Percentiles rank a stretch among this genome's conserved stretches.
These are phyloP conservation scores for Zaprionus gabonicus DNA, from an alignment of 1,140 invertebrate species.

Conservation along the genomic window DNA sequence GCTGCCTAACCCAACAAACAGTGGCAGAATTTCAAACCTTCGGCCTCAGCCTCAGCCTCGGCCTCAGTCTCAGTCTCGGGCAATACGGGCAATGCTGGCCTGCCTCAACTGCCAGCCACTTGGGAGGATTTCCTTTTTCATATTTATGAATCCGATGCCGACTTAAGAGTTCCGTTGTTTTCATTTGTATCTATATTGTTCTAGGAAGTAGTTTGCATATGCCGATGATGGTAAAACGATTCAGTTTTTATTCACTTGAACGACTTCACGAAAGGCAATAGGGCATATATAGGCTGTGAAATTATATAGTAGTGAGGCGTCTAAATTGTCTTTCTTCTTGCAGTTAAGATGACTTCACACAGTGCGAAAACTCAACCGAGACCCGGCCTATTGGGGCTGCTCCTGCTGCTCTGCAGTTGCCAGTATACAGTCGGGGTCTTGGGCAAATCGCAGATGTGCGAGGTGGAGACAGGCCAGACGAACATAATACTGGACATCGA, in stretches of 20 bases:
- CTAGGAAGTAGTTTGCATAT: slow-evolving; percentile 14
- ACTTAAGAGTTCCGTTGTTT: slow-evolving; percentile 10
- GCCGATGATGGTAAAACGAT: neutral
- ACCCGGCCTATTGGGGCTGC: slow-evolving; percentile 47
- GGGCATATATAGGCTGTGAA: neutral
- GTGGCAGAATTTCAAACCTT: slow-evolving; percentile 18
- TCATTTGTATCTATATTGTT: slow-evolving; percentile 12
- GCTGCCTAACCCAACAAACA: slow-evolving; percentile 17
- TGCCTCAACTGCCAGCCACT: slow-evolving; percentile 6
- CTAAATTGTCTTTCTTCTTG: slow-evolving; percentile 26
- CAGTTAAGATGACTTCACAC: slow-evolving; percentile 61
- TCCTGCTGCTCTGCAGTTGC: slow-evolving; percentile 63
- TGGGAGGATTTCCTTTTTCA: slow-evolving; percentile 22
- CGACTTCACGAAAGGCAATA: neutral
- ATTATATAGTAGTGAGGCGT: neutral
- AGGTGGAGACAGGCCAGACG: slow-evolving; percentile 92
- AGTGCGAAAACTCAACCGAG: slow-evolving; percentile 37
- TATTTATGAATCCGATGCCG: slow-evolving; percentile 9
- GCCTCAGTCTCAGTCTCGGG: neutral
- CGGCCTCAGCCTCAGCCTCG: neutral
- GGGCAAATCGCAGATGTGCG: slow-evolving; percentile 83
- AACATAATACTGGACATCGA: slow-evolving; percentile 96
- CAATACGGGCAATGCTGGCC: neutral
- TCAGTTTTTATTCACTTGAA: neutral
- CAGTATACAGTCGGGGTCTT: slow-evolving; percentile 55